Conservation (phyloP, 2,113 vertebrate genomes). For the Odobenus rosmarus region DNA sequence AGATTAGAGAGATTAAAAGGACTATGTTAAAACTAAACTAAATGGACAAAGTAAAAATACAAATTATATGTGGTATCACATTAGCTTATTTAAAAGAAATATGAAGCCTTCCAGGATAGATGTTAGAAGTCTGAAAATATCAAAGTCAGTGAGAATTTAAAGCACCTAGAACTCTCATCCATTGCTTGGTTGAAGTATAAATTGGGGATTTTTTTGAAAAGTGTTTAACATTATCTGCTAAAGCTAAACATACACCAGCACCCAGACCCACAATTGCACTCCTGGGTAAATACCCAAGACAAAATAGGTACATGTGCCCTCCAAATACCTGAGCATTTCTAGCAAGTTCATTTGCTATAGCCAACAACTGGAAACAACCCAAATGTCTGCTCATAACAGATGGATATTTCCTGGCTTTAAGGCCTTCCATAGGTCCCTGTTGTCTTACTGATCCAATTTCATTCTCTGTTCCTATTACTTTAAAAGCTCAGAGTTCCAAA, state of each 20-base stretch:
- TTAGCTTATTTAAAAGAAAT: not conserved
- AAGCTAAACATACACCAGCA: not conserved
- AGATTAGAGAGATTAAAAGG: not conserved
- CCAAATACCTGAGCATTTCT: accelerated
- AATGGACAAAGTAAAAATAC: not conserved
- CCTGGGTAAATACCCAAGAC: not conserved
- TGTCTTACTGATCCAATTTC: not conserved
- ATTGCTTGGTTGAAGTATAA: not conserved
- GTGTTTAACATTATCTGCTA: not conserved
- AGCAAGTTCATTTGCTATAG: not conserved
- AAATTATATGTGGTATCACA: not conserved
- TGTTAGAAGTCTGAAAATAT: not conserved
- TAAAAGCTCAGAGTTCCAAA: not conserved
- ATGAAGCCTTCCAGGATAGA: not conserved
- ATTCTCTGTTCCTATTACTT: not conserved
- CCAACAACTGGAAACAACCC: not conserved
- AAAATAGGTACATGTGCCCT: not conserved
- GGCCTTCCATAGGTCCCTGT: not conserved
- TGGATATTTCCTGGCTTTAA: not conserved
- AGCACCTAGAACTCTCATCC: not conserved
- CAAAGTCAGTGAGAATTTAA: not conserved
- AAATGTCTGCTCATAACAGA: not conserved
- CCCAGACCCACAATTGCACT: not conserved
- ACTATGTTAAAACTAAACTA: not conserved
- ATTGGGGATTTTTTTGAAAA: not conserved